phyloP scores from a whole-genome alignment of 2,113 vertebrate species.

The Eretmochelys imbricata region DNA sequence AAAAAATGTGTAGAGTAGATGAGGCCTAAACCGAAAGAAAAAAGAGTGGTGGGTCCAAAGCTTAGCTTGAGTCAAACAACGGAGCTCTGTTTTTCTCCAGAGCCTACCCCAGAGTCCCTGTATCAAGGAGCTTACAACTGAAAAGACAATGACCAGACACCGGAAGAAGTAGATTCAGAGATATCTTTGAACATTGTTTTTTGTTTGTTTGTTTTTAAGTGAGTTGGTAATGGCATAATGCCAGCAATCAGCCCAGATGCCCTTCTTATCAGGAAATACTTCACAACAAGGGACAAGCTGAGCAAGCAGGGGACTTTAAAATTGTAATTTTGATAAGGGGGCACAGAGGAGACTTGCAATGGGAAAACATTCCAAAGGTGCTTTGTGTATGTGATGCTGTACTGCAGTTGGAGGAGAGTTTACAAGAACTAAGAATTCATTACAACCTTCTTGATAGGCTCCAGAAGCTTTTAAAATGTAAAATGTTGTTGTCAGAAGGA shows the following conservation, averaged over 20 bases:
- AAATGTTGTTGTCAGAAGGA: slow-evolving; percentile 45
- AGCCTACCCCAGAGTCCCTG: neutral
- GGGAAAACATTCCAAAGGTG: neutral
- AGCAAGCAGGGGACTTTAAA: neutral
- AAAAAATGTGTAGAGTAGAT: neutral
- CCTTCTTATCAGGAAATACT: neutral
- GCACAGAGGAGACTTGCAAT: neutral
- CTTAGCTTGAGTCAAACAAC: neutral
- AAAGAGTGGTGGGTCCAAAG: neutral
- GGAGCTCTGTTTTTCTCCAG: neutral
- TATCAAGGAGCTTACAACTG: neutral
- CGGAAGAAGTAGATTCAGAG: neutral
- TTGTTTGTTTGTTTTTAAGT: neutral
- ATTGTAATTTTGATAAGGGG: neutral
- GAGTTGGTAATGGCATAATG: neutral
- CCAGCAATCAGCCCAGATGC: neutral
- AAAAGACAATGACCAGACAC: neutral
- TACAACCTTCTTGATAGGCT: slow-evolving; percentile 49
- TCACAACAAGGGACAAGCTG: neutral
- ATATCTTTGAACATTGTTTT: neutral
- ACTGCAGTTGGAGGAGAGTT: neutral
- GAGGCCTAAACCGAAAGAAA: neutral
- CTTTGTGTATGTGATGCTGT: neutral
- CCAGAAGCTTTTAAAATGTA: slow-evolving; percentile 64
- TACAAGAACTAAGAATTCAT: slow-evolving; percentile 55